These are phyloP conservation scores for Grammomys dolichurus DNA, from an alignment of 2,113 vertebrate species.

Conservation along the genomic window DNA sequence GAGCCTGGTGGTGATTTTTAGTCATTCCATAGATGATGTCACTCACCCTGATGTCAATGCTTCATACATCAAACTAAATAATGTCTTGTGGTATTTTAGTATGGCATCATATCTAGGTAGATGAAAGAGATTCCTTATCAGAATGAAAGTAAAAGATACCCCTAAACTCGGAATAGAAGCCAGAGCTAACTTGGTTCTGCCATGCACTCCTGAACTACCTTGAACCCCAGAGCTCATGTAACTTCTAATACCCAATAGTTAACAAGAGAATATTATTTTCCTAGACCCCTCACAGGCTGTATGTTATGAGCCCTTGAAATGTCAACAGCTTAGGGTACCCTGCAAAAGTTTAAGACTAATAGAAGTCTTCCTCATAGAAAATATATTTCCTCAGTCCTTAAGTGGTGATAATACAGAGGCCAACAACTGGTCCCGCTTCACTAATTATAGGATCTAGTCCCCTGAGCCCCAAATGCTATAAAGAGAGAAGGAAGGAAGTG, in stretches of 20 bases:
- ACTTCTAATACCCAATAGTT: background rate
- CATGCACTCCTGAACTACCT: background rate
- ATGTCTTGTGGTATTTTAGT: background rate
- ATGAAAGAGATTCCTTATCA: background rate
- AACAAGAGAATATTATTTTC: background rate
- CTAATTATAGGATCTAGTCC: background rate
- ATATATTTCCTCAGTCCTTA: background rate
- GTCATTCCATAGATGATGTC: accelerated
- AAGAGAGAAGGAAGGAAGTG: conserved; percentile 9
- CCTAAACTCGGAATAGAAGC: background rate
- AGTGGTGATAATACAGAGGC: background rate
- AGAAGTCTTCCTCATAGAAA: background rate
- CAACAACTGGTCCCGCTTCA: background rate
- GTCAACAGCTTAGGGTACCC: background rate
- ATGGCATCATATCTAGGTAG: background rate
- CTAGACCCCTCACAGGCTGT: no score
- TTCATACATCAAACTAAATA: background rate
- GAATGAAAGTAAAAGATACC: background rate
- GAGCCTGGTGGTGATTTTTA: background rate
- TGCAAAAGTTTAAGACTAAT: background rate
- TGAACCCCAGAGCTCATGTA: background rate
- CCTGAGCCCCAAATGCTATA: background rate
- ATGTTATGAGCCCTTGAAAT: background rate
- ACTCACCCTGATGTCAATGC: accelerated
- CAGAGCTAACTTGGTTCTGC: background rate